Evolutionary conservation across 2,113 vertebrate genomes (phyloP).

Genomic region (Malurus cyaneus): DNA sequence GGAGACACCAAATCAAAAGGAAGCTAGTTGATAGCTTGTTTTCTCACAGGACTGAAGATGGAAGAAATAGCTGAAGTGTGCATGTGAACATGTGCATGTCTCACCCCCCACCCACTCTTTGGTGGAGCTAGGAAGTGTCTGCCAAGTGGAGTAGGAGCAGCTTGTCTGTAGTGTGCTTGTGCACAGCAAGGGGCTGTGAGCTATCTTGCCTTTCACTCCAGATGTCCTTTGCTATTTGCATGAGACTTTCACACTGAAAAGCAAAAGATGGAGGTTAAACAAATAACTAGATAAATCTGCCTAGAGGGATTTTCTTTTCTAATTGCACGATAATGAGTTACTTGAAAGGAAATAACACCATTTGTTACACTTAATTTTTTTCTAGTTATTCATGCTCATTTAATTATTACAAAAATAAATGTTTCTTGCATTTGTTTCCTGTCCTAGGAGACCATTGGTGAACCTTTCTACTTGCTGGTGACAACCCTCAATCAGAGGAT

Average conservation of each 20-base stretch:
- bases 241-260: conserved; percentile 1
- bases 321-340: background rate
- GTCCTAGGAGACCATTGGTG: conserved; percentile 89
- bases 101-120: background rate
- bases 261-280: conserved; percentile 28
- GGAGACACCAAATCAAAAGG: background rate
- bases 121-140: conserved; percentile 5
- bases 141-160: conserved; percentile 42
- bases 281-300: conserved; percentile 5
- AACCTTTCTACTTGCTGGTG: conserved; percentile 89
- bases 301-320: background rate
- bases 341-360: background rate
- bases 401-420: background rate
- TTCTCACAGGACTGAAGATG: background rate
- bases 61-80: background rate
- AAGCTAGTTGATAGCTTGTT: background rate
- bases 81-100: background rate
- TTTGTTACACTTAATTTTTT: background rate
- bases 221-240: conserved; percentile 33
- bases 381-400: background rate
- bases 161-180: conserved; percentile 29
- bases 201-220: background rate
- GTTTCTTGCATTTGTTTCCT: background rate
- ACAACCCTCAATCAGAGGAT: conserved; percentile 90
- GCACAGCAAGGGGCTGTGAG: conserved; percentile 35